Evolutionary conservation across 2,888 invertebrate genomes (phyloP).

Genomic region (Nephrotoma guestfalica): DNA sequence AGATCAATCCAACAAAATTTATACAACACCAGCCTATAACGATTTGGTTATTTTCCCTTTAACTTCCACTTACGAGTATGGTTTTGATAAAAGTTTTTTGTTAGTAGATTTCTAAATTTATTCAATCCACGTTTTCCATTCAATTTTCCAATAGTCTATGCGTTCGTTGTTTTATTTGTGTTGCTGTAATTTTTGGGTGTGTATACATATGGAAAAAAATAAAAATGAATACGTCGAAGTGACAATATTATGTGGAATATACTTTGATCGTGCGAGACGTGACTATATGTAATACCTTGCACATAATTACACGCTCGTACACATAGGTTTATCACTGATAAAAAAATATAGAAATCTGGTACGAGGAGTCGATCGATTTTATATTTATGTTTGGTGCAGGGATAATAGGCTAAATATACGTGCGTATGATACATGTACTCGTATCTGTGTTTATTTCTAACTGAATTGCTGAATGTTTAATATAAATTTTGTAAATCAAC

Average conservation of each 20-base stretch:
- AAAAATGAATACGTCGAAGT: not conserved
- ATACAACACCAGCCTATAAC: not conserved
- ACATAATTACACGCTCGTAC: no score
- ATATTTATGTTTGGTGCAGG: no score
- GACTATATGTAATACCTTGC: not conserved
- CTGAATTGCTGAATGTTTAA: no score
- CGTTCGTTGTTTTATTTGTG: not conserved
- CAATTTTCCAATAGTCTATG: not conserved
- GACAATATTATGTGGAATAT: not conserved
- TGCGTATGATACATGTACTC: no score
- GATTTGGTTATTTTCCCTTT: not conserved
- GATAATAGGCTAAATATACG: no score
- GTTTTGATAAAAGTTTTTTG: not conserved
- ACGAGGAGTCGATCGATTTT: no score
- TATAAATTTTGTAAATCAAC: no score
- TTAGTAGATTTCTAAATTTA: not conserved
- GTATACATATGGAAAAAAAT: not conserved
- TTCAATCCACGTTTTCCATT: not conserved
- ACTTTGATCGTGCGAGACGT: not conserved
- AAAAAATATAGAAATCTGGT: no score
- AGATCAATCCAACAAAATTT: not conserved
- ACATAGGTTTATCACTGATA: no score
- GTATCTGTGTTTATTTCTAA: no score
- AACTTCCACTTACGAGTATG: not conserved
- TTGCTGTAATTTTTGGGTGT: not conserved